Base-by-base conservation (phyloP, 1,140 invertebrate genomes). In the Condylostylus longicornis region DNA sequence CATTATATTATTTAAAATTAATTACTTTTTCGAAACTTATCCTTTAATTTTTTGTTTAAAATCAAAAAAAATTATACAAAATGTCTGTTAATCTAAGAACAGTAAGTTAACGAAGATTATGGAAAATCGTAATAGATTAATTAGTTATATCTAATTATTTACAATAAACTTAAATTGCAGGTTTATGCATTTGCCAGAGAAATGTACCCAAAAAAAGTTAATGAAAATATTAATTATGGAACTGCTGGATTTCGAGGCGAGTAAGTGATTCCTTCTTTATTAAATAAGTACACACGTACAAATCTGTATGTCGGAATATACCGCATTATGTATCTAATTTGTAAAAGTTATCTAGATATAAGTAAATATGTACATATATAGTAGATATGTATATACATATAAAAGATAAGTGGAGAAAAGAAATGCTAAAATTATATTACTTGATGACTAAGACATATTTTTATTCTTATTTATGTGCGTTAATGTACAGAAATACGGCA, bases 111-210 rank as follows among this genome's bases (percentile, higher is more conserved):
- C n/a, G n/a, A n/a, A n/a, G 23, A 25, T 25, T 8, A n/a, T 25
- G 23, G n/a, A 25, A 25, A 25, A n/a, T 25, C n/a, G n/a, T 25
- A 25, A 25, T 8, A 25, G 23, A n/a, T n/a, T n/a, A 25, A n/a
- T 25, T 7, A 7, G n/a, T n/a, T n/a, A 8, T 7, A 8, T n/a
- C 7, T n/a, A 30, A 30, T 8, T 6, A 30, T 30, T 19, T 40
- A 33, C 20, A 28, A 35, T 8, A 33, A 40, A 35, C 31, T 40
- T 12, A 12, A 69, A 61, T 70, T 70, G 27, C 69, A n/a, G n/a
- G n/a, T 75, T 41, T 77, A 76, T 65, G 74, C 74, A 52, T 77
- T 77, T 62, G 74, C 74, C 33, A 66, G 73, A 63, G 74, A 77
- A 69, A 76, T 75, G 73, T 73, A 77, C 55, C 74, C 74, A n/a